Evolutionary conservation across 2,888 invertebrate genomes (phyloP), one percentile per base, ranked within the genome.

Genomic region (Hedya salicella): DNA sequence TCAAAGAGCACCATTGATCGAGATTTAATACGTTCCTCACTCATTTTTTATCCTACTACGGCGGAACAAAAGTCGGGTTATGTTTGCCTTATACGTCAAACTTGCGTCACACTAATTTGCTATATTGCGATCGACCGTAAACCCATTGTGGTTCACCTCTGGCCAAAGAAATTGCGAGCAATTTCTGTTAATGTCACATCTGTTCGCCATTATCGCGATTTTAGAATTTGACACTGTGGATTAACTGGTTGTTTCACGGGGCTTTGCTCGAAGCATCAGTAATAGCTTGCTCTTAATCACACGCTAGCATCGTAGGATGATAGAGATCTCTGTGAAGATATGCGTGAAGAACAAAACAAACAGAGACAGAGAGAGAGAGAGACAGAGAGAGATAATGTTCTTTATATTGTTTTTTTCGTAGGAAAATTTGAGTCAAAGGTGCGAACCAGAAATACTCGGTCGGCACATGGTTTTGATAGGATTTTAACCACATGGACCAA

Each of bases 141-240:
- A 9, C 30, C 16, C 21, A 52, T 52, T 65, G 59, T 14, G 59
- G 59, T 50, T 57, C 63, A 53, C 44, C 46, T 54, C 48, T 54
- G 30, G 14, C 5, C 19, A 44, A 25, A 44, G 17, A 65, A 59
- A 52, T 52, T 62, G 25, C 11, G 9, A 5, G 39, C 39, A 53
- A 52, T 65, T 59, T 56, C 17, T 36, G 52, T 13, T 30, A 59
- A 30, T 39, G 46, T 65, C 59, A 65, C 44, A 52, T 59, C 25
- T 53, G 13, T 50, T 9, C 14, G 17, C 19, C 8, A 9, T 44
- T 30, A 4, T 4, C 11, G 14, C 19, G 17, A 19, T 14, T 25
- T 14, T 4, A 25, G 40, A 40, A 42, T 25, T 54, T 25, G 21
- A 25, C 40, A 40, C 14, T 21, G 21, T 36, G n/a, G n/a, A 21